Percentiles rank a stretch among this genome's conserved stretches.
phyloP scores from a whole-genome alignment of 2,888 invertebrate genomes.

The Hemithea aestivaria region DNA sequence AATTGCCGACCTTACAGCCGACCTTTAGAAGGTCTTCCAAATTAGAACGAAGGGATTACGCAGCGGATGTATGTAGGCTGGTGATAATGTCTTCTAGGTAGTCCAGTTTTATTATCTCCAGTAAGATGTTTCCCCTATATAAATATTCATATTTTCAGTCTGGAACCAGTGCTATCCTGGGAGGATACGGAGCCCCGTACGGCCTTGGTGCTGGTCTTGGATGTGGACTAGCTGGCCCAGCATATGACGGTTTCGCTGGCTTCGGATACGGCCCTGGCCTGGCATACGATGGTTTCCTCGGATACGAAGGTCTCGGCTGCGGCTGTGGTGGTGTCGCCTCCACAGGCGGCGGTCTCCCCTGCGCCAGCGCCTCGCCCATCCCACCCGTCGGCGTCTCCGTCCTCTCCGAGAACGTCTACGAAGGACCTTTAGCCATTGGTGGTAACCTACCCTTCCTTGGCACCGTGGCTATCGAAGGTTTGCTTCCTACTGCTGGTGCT shows the following conservation, averaged over 20 bases:
- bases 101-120: too few relatives aligned
- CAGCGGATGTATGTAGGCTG: too few relatives aligned
- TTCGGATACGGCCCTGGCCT: too few relatives aligned
- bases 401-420: conserved; percentile 22
- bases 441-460: too few relatives aligned
- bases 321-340: conserved; percentile 14
- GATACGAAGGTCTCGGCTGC: conserved; percentile 18
- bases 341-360: conserved; percentile 8
- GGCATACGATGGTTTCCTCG: conserved; percentile 6
- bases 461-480: neutral
- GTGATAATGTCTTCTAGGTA: too few relatives aligned
- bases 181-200: conserved; percentile 34
- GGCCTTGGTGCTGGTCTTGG: conserved; percentile 29
- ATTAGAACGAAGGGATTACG: too few relatives aligned
- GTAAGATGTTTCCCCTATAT: too few relatives aligned
- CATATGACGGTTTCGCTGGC: conserved; percentile 31
- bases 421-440: neutral
- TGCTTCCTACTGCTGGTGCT: neutral
- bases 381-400: conserved; percentile 24
- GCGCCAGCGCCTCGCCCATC: conserved; percentile 24
- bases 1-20: too few relatives aligned
- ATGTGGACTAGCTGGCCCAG: too few relatives aligned
- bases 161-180: conserved; percentile 24
- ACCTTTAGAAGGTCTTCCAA: too few relatives aligned
- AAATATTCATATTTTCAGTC: too few relatives aligned